Base-by-base conservation (phyloP, 2,888 invertebrate genomes). In the Serripes groenlandicus region DNA sequence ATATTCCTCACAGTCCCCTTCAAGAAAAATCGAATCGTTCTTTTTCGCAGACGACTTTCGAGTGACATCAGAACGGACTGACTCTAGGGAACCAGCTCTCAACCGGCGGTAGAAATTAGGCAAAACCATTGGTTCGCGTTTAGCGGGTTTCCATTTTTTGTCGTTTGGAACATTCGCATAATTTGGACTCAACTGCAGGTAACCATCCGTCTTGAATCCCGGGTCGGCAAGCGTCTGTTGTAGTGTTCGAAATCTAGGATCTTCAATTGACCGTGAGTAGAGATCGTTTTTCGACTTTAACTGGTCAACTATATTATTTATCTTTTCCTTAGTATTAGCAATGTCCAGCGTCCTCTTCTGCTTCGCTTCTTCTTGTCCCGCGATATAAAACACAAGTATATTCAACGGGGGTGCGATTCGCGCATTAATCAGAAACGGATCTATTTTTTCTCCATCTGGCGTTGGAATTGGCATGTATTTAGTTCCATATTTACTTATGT, bases 171-270 rank as follows among this genome's bases (percentile, higher is more conserved):
- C 54, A 28, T 74, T 74, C 4, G 49, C 64, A 35, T 75, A 92
- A 56, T 87, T 89, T 7, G 92, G 91, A 76, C 91, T 91, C 0
- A 92, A 84, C 69, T 91, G 91, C 7, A 86, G 72, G 73, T 90
- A 91, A 0, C 92, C 92, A 60, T 90, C 91, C 3, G 80, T 86
- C n/a, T 77, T 85, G 1, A 84, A 81, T 1, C 81, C 80, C 4
- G 88, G 85, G 68, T 77, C 79, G 32, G 85, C 81, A 26, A 92
- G 80, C 11, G 84, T 69, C 15, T 83, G 80, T 75, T 89, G 85
- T 15, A 91, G 81, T 4, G 76, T 79, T 69, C 86, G 77, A 75
- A 91, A 92, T 37, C 92, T 72, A 0, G 88, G 88, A 75, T 92
- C 92, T 18, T 88, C 86, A n/a, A 85, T 76, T 26, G 88, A 87